phyloP scores from a whole-genome alignment of 2,888 invertebrate species.

The Helleia helle region DNA sequence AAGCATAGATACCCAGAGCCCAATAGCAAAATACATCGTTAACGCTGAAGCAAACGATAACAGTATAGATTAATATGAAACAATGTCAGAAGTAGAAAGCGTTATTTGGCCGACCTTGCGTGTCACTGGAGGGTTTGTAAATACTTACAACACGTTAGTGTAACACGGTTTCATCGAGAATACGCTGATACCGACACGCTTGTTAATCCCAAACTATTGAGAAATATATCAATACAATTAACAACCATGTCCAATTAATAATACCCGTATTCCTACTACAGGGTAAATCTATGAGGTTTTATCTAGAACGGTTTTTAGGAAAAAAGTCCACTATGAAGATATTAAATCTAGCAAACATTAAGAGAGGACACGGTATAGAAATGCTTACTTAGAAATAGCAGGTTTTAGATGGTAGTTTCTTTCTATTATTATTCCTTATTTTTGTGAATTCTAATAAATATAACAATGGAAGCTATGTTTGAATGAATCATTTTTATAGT shows the following conservation, averaged over 20 bases:
- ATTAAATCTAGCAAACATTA: too few relatives aligned
- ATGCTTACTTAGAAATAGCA: too few relatives aligned
- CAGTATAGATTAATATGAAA: slow-evolving; percentile 60
- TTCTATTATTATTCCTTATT: too few relatives aligned
- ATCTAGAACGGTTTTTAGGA: too few relatives aligned
- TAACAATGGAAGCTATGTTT: too few relatives aligned
- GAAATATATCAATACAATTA: slow-evolving; percentile 42
- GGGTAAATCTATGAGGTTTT: slow-evolving; percentile 50
- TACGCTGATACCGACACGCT: slow-evolving; percentile 46
- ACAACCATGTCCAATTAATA: slow-evolving; percentile 24
- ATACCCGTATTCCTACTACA: slow-evolving; percentile 44
- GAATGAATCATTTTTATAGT: too few relatives aligned
- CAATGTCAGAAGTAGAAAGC: slow-evolving; percentile 63
- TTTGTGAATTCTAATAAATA: too few relatives aligned
- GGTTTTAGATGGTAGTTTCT: too few relatives aligned
- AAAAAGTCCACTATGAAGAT: too few relatives aligned
- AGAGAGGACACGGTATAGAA: too few relatives aligned
- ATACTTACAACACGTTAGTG: slow-evolving; percentile 69
- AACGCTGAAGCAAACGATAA: slow-evolving; percentile 72
- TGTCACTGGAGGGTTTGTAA: slow-evolving; percentile 48
- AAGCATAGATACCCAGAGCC: slow-evolving; percentile 74
- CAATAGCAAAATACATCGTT: slow-evolving; percentile 68
- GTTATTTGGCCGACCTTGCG: slow-evolving; percentile 56
- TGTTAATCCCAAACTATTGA: slow-evolving; percentile 50
- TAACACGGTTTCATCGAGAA: slow-evolving; percentile 47